A percentile compares a stretch with the other conserved stretches of the same genome.
These are phyloP conservation scores for Antitype chi DNA, from an alignment of 2,888 invertebrate species.

Conservation along the genomic window DNA sequence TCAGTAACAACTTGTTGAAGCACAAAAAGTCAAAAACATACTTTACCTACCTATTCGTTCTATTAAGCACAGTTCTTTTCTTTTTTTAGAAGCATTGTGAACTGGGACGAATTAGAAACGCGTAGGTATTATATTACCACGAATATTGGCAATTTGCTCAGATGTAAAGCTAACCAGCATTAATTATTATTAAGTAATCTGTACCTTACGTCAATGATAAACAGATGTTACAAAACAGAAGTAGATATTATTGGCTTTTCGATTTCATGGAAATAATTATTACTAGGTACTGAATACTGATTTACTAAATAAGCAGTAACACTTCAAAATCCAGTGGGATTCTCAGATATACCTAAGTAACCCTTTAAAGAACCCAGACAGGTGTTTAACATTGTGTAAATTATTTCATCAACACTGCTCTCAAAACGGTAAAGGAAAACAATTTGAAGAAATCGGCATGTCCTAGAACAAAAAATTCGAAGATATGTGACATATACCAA, in stretches of 20 bases:
- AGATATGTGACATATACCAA: no score
- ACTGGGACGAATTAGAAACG: neutral
- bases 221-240: constrained; percentile 25
- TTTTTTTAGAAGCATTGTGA: constrained; percentile 7
- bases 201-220: constrained; percentile 42
- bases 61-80: neutral
- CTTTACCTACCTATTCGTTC: neutral
- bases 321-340: neutral
- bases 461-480: no score
- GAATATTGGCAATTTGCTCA: constrained; percentile 17
- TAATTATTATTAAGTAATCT: constrained; percentile 30
- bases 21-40: neutral
- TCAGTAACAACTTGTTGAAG: constrained; percentile 2
- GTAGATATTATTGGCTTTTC: constrained; percentile 16
- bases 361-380: no score
- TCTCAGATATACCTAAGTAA: constrained; percentile 1
- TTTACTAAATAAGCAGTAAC: neutral
- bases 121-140: constrained; percentile 12
- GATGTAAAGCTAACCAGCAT: constrained; percentile 9
- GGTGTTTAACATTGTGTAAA: no score
- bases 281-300: neutral
- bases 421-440: no score
- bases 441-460: no score
- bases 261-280: constrained; percentile 16
- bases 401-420: no score